Base-by-base conservation (phyloP, 1,140 invertebrate species). In the Meloidogyne hapla region DNA sequence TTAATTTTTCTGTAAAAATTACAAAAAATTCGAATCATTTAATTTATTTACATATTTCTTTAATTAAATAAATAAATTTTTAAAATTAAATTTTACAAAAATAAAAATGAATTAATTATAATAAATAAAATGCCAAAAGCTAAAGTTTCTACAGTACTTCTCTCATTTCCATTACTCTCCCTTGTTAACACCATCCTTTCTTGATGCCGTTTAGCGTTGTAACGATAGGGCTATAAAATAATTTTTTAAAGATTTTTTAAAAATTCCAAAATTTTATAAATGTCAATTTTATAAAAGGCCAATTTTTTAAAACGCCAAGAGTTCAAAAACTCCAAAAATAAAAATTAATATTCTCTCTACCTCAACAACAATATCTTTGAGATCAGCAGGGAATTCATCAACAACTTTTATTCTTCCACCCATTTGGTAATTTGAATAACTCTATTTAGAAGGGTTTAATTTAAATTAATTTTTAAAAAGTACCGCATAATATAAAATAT, bases 401-500 rank as follows among this genome's bases (percentile, higher is more conserved):
- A 95, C 91, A 25, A 95, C 91, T 80, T 92, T 91, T 79, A 95
- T 93, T 88, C 93, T 93, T 91, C 92, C 94, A 25, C 94, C 94
- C 93, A 94, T 94, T 83, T 94, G 93, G 1, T 91, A 90, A 79
- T 94, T 93, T 0, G 93, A 93, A 88, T 93, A 96, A 69, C 93
- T 94, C 88, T 97, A 89, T 25, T 12, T 15, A 40, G 66, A 74
- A 26, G 4, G 2, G 12, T 74, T 67, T 0, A 5, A n/a, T 56
- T 28, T 38, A 48, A 23, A 21, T 28, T 40, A 71, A n/a, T 72
- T n/a, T 76, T 76, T 13, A 56, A 15, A 76, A 56, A 75, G 64
- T 88, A 95, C 94, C 91, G 95, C 93, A 86, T 96, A 96, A 88
- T 95, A 96, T 21, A 96, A 93, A 12, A 91, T 90, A 87, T 96